Evolutionary conservation across 2,113 vertebrate species (phyloP).

Genomic region (Pseudorasbora parva): DNA sequence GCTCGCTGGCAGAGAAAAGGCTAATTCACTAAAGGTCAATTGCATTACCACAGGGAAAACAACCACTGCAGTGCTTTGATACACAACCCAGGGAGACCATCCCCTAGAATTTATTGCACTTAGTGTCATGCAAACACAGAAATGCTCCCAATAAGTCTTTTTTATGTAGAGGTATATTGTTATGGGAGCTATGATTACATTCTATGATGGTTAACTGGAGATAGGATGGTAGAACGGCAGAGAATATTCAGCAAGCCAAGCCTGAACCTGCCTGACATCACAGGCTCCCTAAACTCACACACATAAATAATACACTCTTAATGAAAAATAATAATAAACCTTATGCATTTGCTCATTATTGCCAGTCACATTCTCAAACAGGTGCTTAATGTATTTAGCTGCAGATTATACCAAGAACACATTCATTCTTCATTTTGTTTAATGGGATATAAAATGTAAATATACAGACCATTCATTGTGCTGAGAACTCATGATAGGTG

Average conservation of each 20-base stretch:
- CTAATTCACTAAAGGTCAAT: conserved; percentile 73
- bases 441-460: conserved; percentile 10
- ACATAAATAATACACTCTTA: conserved; percentile 19
- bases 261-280: conserved; percentile 46
- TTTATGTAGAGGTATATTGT: conserved; percentile 64
- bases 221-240: conserved; percentile 62
- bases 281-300: conserved; percentile 34
- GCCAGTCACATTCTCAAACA: background rate
- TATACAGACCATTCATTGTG: background rate
- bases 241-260: conserved; percentile 55
- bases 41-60: conserved; percentile 63
- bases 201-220: conserved; percentile 56
- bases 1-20: conserved; percentile 58
- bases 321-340: background rate
- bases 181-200: conserved; percentile 55
- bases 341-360: background rate
- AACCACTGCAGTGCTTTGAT: conserved; percentile 61
- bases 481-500: background rate
- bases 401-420: conserved; percentile 11
- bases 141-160: conserved; percentile 60
- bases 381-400: conserved; percentile 8
- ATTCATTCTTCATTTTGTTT: background rate
- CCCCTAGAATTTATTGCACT: conserved; percentile 60
- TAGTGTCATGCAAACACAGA: conserved; percentile 62
- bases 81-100: conserved; percentile 56